Evolutionary conservation across 2,888 invertebrate species (phyloP).

Genomic region (Ecdyonurus torrentis): DNA sequence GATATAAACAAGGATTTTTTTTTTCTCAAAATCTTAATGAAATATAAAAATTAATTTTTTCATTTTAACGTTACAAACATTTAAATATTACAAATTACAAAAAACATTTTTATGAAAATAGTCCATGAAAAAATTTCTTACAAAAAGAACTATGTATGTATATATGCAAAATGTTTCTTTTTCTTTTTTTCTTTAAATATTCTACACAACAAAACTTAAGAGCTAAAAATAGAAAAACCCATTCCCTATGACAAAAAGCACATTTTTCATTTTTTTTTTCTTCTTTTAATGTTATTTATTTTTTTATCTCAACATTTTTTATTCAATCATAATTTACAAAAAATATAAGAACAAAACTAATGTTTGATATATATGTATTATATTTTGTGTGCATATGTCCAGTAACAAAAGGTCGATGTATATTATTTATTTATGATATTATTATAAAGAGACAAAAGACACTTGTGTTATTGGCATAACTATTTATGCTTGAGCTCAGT

Average conservation of each 20-base stretch:
- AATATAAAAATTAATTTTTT: neutral
- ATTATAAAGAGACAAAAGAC: neutral
- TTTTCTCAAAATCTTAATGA: neutral
- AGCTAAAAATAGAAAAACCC: neutral
- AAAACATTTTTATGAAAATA: neutral
- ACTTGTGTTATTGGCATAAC: constrained; percentile 1
- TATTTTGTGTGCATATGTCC: neutral
- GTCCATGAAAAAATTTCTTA: neutral
- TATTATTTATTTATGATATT: no score
- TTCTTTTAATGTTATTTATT: no score
- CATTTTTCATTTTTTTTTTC: no score
- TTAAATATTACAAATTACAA: neutral
- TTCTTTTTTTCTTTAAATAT: neutral
- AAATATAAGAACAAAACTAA: neutral
- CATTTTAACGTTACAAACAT: neutral
- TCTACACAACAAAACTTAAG: neutral
- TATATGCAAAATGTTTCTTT: no score
- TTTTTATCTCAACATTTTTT: neutral
- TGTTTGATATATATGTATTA: no score
- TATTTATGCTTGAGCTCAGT: neutral
- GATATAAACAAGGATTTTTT: neutral
- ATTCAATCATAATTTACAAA: neutral
- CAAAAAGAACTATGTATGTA: neutral
- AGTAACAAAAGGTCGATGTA: neutral
- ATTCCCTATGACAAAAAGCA: neutral